Evolutionary conservation across 2,113 vertebrate genomes (phyloP), one percentile per base, ranked within the genome.

Genomic region (Orthonyx spaldingii): DNA sequence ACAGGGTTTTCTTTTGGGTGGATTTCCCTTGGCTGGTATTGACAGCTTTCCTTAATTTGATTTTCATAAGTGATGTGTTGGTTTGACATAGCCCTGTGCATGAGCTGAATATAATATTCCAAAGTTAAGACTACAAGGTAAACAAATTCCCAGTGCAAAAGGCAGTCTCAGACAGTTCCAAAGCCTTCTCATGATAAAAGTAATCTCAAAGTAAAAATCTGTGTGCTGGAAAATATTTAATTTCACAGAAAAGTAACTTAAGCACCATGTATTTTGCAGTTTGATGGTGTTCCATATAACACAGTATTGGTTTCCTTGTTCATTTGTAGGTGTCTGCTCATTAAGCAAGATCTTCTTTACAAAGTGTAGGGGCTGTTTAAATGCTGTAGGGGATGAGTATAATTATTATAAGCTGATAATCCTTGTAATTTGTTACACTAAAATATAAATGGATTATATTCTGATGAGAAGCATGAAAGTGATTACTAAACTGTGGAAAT

Each of bases 401-500:
- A 50, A 93, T 95, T 91, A 84, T 94, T 92, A 37, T 1, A 10
- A 95, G 57, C 53, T 83, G 59, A 49, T 93, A 95, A 89, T 87
- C 57, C 87, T 95, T 95, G 60, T 86, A 94, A 92, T 37, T 77
- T 82, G 79, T 95, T 95, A 95, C 72, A 95, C 93, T 96, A 93
- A 96, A 94, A 92, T 91, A 94, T 94, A 97, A 97, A 94, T 93
- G 83, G 63, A 92, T 96, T 93, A 56, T 74, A 82, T 78, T 86
- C 65, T 4, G 2, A 66, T 82, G 76, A 95, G 84, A 89, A 91
- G 84, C 75, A 42, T 79, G 80, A 91, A 95, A 96, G 87, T 84
- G 55, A 89, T 95, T 97, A 92, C 66, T 89, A 65, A 94, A 75
- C 79, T 80, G 64, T 13, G 30, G 85, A 75, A 94, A 88, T 87